Evolutionary conservation across 92 coral and sea anemone species (phyloP).

Genomic region (Plumapathes pennacea): DNA sequence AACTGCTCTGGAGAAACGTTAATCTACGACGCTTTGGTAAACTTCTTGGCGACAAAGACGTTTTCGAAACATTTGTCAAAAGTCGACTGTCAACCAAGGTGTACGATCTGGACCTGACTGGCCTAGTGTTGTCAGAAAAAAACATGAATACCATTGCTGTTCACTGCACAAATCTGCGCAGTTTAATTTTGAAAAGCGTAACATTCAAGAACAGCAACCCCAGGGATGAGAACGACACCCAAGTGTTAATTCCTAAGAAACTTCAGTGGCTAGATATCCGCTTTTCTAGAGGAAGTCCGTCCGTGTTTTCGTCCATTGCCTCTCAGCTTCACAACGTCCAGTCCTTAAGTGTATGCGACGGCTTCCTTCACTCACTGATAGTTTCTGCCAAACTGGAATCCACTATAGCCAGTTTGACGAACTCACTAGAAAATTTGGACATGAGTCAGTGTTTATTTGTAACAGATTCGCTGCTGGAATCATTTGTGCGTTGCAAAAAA

Average conservation of each 20-base stretch:
- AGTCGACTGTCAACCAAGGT: slow-evolving; percentile 36
- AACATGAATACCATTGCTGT: slow-evolving; percentile 41
- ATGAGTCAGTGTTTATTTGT: slow-evolving; percentile 56
- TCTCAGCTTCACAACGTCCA: slow-evolving; percentile 27
- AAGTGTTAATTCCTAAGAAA: slow-evolving; percentile 39
- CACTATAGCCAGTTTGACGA: slow-evolving; percentile 28
- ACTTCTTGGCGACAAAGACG: slow-evolving; percentile 20
- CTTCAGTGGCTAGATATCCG: slow-evolving; percentile 61
- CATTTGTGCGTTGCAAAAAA: slow-evolving; percentile 33
- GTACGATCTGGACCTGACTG: slow-evolving; percentile 54
- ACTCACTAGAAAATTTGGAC: slow-evolving; percentile 63
- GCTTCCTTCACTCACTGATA: slow-evolving; percentile 36
- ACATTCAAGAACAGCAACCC: slow-evolving; percentile 17
- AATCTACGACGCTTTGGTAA: slow-evolving; percentile 53
- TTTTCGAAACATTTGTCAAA: slow-evolving; percentile 14
- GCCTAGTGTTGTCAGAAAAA: slow-evolving; percentile 41
- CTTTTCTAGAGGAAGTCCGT: slow-evolving; percentile 55
- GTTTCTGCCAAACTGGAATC: slow-evolving; percentile 9
- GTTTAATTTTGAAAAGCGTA: slow-evolving; percentile 54
- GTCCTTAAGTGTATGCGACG: slow-evolving; percentile 78
- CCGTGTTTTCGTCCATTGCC: slow-evolving; percentile 55
- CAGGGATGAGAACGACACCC: background rate
- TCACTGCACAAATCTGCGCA: slow-evolving; percentile 46
- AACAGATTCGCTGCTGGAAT: slow-evolving; percentile 31
- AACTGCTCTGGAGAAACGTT: slow-evolving; percentile 47